Conservation (phyloP, 2,113 vertebrate genomes). For the Sclerurus mexicanus region DNA sequence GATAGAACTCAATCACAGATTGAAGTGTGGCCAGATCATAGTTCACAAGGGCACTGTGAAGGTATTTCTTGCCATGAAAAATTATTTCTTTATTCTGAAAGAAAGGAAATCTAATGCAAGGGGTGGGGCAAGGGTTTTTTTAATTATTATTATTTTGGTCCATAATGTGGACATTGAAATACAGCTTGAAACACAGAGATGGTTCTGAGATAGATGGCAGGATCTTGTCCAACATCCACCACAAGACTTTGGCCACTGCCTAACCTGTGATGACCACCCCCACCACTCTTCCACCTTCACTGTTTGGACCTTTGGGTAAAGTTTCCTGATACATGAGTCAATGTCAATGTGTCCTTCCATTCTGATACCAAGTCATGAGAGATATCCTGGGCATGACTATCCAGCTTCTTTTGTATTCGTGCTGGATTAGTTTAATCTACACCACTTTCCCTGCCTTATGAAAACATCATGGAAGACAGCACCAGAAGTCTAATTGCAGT, state of each 20-base stretch:
- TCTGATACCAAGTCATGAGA: not conserved
- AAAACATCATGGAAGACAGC: not conserved
- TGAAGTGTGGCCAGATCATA: not conserved
- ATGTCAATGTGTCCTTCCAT: not conserved
- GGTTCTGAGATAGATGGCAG: not conserved
- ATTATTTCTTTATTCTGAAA: not conserved
- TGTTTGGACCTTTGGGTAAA: not conserved
- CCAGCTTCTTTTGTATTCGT: not conserved
- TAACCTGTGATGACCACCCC: not conserved
- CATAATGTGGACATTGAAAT: not conserved
- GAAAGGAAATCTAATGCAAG: not conserved
- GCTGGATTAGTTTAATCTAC: not conserved
- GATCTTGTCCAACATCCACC: not conserved
- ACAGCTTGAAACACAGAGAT: not conserved
- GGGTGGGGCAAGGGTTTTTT: rapidly evolving
- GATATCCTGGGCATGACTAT: not conserved
- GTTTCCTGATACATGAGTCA: not conserved
- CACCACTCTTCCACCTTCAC: not conserved
- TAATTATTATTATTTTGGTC: not conserved
- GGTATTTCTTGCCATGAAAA: not conserved
- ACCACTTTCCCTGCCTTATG: not conserved
- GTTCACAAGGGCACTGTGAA: not conserved
- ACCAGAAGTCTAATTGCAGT: not conserved
- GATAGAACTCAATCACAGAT: not conserved
- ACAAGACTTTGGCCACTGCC: not conserved